Evolutionary conservation across 1,140 invertebrate species (phyloP).

Genomic region (Lepidurus apus): DNA sequence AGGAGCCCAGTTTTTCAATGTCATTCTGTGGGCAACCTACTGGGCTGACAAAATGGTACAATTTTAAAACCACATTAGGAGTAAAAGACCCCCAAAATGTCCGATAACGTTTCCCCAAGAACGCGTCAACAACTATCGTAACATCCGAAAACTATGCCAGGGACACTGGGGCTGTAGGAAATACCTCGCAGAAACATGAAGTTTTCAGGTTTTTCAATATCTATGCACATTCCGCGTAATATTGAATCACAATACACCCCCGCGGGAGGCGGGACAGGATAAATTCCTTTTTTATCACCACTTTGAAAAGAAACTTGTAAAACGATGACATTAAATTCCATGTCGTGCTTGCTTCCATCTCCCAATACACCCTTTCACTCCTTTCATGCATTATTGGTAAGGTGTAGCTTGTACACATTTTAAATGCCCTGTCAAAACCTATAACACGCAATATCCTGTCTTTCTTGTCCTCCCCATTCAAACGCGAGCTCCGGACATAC

Average conservation of each 20-base stretch:
- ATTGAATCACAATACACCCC: neutral
- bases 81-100: neutral
- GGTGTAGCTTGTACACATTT: neutral
- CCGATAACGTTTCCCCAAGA: neutral
- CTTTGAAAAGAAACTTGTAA: slow-evolving; percentile 20
- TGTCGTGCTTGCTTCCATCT: neutral
- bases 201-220: neutral
- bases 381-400: neutral
- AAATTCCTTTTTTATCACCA: neutral
- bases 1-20: neutral
- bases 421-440: neutral
- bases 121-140: slow-evolving; percentile 13
- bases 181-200: neutral
- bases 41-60: neutral
- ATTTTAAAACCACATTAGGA: neutral
- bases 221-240: no score
- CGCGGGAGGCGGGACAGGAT: neutral
- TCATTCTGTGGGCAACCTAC: neutral
- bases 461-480: neutral
- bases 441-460: slow-evolving; percentile 13
- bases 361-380: neutral
- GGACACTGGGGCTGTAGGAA: neutral
- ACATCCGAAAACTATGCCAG: slow-evolving; percentile 11
- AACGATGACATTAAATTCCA: neutral
- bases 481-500: neutral